phyloP scores from a whole-genome alignment of 2,113 vertebrate species.

The Mandrillus leucophaeus region DNA sequence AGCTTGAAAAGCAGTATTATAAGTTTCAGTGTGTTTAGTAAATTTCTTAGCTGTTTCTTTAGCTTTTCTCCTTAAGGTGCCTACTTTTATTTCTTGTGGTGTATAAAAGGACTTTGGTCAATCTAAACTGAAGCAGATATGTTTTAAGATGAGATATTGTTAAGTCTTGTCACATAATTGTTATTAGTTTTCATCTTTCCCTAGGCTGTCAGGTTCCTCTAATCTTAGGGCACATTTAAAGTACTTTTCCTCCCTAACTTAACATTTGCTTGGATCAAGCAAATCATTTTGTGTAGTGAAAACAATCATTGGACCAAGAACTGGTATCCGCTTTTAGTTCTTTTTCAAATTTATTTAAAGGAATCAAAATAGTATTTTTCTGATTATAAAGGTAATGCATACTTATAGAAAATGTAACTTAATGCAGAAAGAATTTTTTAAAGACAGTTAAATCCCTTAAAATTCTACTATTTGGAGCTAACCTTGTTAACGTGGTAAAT shows the following conservation, averaged over 20 bases:
- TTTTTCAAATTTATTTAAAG: neutral
- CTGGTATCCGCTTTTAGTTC: neutral
- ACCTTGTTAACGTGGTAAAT: neutral
- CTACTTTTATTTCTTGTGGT: conserved; percentile 18
- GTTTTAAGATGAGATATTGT: conserved; percentile 21
- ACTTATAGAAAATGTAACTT: neutral
- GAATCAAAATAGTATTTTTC: neutral
- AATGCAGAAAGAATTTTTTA: neutral
- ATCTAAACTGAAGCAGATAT: neutral
- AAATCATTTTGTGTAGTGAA: neutral
- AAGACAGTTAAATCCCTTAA: neutral
- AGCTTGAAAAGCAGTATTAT: conserved; percentile 24
- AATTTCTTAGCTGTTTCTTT: neutral
- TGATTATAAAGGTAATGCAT: neutral
- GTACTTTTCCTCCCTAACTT: neutral
- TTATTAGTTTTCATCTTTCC: neutral
- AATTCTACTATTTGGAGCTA: neutral
- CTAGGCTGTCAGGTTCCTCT: neutral
- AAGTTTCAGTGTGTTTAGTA: neutral
- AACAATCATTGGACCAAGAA: neutral
- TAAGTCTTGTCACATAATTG: neutral
- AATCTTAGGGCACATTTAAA: neutral
- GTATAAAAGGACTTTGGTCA: neutral
- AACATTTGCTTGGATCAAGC: neutral
- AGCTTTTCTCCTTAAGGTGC: neutral